phyloP scores from a whole-genome alignment of 2,113 vertebrate genomes.

The Noctilio leporinus region DNA sequence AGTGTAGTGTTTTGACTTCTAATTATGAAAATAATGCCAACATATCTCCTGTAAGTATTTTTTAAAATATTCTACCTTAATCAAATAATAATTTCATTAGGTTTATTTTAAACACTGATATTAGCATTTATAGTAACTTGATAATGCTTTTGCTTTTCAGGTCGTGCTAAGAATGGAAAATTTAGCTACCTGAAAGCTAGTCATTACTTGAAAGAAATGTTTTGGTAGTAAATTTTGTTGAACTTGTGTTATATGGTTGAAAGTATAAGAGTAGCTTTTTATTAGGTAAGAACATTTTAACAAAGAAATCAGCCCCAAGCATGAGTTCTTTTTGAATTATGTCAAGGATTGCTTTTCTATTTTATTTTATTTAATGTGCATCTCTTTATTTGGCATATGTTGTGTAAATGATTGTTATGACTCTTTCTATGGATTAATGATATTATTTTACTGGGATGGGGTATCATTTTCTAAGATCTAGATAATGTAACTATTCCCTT shows the following conservation, averaged over 20 bases:
- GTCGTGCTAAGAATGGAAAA: slow-evolving; percentile 38
- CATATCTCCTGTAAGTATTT: slow-evolving; percentile 85
- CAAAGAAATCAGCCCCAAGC: background rate
- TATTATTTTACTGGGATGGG: background rate
- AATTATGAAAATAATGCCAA: slow-evolving; percentile 76
- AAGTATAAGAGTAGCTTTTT: slow-evolving; percentile 25
- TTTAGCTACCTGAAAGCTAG: slow-evolving; percentile 17
- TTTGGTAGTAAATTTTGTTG: slow-evolving; percentile 22
- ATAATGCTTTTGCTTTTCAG: background rate
- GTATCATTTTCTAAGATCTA: background rate
- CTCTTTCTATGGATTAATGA: background rate
- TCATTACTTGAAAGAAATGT: slow-evolving; percentile 26
- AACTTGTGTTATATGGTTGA: slow-evolving; percentile 14
- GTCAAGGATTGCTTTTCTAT: background rate
- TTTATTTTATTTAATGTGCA: background rate
- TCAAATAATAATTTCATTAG: background rate
- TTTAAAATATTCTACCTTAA: slow-evolving; percentile 26
- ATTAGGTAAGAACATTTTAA: background rate
- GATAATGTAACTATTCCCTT: background rate
- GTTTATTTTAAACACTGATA: slow-evolving; percentile 11
- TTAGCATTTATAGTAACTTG: background rate
- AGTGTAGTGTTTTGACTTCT: slow-evolving; percentile 77
- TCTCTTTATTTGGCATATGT: background rate
- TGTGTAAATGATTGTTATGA: background rate
- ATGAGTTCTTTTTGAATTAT: slow-evolving; percentile 11